Evolutionary conservation across 2,797 vertebrate species (phyloP).

Genomic region (Sebastes matsubarae): DNA sequence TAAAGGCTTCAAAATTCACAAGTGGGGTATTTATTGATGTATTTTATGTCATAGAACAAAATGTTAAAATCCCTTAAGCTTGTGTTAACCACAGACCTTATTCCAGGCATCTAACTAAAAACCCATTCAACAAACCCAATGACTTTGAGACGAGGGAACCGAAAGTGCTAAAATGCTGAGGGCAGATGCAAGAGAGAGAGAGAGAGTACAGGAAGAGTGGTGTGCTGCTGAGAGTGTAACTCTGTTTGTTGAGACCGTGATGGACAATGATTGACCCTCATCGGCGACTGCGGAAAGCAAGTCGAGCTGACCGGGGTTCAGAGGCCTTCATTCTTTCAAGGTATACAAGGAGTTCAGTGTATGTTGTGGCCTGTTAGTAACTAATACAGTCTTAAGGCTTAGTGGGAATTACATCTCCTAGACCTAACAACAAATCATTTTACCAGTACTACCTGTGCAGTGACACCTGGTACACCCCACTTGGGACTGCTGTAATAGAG

Average conservation of each 20-base stretch:
- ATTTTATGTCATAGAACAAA: no score
- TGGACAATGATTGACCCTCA: neutral
- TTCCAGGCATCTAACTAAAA: no score
- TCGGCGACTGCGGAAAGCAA: neutral
- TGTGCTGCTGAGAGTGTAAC: neutral
- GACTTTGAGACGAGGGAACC: no score
- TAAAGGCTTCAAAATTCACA: no score
- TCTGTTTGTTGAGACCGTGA: neutral
- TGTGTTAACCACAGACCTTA: no score
- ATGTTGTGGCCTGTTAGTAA: neutral
- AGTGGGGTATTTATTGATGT: no score
- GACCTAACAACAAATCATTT: neutral
- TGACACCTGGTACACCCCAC: neutral
- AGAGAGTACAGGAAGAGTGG: neutral
- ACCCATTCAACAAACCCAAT: no score
- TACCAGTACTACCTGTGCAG: neutral
- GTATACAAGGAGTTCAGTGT: neutral
- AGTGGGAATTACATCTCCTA: neutral
- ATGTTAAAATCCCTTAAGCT: no score
- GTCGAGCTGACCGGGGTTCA: neutral
- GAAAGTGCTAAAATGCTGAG: neutral
- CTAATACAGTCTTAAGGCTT: neutral
- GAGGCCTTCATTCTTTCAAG: neutral
- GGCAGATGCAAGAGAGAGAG: neutral
- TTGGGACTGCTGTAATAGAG: neutral